Conservation (phyloP, 2,888 invertebrate species). For the Drosophila mimica region DNA sequence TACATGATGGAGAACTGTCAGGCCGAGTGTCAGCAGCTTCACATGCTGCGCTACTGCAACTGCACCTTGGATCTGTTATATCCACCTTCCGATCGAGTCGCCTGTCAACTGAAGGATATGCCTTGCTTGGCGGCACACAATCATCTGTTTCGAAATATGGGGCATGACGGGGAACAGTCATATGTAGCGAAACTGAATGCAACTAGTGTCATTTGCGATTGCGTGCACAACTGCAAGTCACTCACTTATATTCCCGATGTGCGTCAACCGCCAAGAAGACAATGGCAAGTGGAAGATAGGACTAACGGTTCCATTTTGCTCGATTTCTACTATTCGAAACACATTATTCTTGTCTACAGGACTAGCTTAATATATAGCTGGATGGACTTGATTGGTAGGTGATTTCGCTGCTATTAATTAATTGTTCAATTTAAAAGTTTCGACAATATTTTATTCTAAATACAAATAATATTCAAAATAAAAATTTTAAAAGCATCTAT, state of each 20-base stretch:
- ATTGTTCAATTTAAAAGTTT: not conserved
- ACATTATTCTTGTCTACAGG: constrained; percentile 83
- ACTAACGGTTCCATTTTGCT: constrained; percentile 68
- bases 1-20: constrained; percentile 81
- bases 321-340: constrained; percentile 82
- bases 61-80: constrained; percentile 81
- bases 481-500: not conserved
- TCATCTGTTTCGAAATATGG: constrained; percentile 58
- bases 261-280: constrained; percentile 52
- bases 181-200: constrained; percentile 54
- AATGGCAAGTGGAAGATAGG: not conserved
- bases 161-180: constrained; percentile 65
- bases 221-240: constrained; percentile 80
- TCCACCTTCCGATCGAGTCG: constrained; percentile 70
- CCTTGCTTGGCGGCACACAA: constrained; percentile 78
- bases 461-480: too few relatives aligned
- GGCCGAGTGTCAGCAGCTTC: constrained; percentile 79
- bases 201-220: constrained; percentile 79
- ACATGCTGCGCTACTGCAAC: constrained; percentile 76
- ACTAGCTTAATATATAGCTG: constrained; percentile 84
- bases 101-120: constrained; percentile 73
- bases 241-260: constrained; percentile 61
- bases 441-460: not conserved
- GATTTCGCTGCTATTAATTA: not conserved
- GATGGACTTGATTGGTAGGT: constrained; percentile 85